Base-by-base conservation (phyloP, 2,113 vertebrate species). In the Chaenocephalus aceratus region DNA sequence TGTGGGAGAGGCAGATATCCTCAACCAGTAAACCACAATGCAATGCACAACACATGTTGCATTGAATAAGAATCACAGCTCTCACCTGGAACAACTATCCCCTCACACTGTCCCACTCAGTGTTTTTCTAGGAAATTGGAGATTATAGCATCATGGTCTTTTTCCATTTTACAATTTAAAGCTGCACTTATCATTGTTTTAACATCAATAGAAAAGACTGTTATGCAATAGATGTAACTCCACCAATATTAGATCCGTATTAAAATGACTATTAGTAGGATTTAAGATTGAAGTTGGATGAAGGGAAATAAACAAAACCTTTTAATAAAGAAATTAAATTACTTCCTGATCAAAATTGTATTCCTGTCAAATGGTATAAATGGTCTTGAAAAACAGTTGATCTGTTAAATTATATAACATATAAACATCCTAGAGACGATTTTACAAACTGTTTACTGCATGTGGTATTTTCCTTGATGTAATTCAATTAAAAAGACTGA, bases 1-100 rank as follows among this genome's bases (percentile, higher is more conserved):
- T 23, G 51, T 10, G 21, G 5, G 13, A 30, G 23, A 77, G 44
- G 26, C 7, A 30, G 13, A 67, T 8, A 54, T 36, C 45, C 5
- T 48, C 58, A 16, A 30, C 11, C 61, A 23, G 58, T 56, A 23
- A 26, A 49, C 44, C 45, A 51, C 21, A 15, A 52, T 44, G 4
- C 60, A 58, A 64, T 41, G 51, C 45, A 59, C 53, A 76, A 51
- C 63, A 79, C 53, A 72, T 65, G 61, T 51, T 60, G 41, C 49
- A 34, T 45, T 14, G 66, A 56, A 7, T 10, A 21, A 46, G 18
- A 49, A 21, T 48, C 21, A 9, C 54, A 67, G 21, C 23, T 61
- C 10, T 73, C 62, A 73, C 34, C 53, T 45, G 66, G 11, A 56
- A 36, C 62, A 62, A 30, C 46, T 1, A 26, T 44, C 36, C 34